These are phyloP conservation scores for Conistra vaccinii DNA, from an alignment of 2,888 invertebrate species.

Conservation along the genomic window DNA sequence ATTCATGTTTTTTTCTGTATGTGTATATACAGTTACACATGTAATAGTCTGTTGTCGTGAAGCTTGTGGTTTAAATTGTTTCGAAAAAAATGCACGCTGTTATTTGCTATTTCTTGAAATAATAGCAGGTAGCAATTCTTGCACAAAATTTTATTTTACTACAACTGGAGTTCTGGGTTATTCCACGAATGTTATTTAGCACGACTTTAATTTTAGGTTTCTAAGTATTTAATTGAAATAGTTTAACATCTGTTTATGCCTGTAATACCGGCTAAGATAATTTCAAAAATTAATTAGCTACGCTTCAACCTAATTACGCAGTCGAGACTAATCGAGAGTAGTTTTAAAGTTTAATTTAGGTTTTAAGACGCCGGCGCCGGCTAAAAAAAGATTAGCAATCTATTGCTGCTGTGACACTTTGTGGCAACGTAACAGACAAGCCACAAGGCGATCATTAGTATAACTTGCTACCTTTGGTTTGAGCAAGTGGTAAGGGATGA, in stretches of 20 bases:
- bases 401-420: not conserved
- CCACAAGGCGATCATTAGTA: not conserved
- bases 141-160: not conserved
- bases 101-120: not conserved
- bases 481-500: not conserved
- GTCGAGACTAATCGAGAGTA: not conserved
- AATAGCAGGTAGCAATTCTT: not conserved
- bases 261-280: not conserved
- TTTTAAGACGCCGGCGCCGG: slow-evolving; percentile 20
- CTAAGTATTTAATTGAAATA: not conserved
- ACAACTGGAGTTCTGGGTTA: not conserved
- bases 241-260: not conserved
- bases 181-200: not conserved
- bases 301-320: not conserved
- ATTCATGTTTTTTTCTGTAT: not conserved
- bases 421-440: not conserved
- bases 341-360: not conserved
- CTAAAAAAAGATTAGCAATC: slow-evolving; percentile 22
- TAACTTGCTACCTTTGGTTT: not conserved
- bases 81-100: not conserved
- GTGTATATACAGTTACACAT: no score
- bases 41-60: no score
- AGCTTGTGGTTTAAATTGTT: not conserved
- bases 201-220: not conserved
- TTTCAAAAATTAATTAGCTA: not conserved